A percentile compares a stretch with the other conserved stretches of the same genome.
Evolutionary conservation across 2,888 invertebrate species (phyloP).

Genomic region (Eilema griseolum): DNA sequence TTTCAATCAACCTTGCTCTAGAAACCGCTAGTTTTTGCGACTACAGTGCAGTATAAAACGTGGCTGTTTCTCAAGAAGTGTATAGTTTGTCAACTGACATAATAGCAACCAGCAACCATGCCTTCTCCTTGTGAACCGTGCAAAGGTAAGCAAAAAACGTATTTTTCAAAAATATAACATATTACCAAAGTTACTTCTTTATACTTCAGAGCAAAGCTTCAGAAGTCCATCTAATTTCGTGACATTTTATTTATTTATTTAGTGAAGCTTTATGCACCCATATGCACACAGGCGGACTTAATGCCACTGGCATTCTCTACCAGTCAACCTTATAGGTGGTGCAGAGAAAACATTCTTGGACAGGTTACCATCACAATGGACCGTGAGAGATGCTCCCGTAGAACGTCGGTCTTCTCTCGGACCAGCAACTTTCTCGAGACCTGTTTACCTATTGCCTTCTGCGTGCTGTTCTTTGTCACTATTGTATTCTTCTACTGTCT

Average conservation of each 20-base stretch:
- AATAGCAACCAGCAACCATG: slow-evolving; percentile 66
- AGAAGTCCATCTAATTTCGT: too few species aligned
- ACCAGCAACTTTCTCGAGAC: slow-evolving; percentile 64
- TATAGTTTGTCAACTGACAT: slow-evolving; percentile 58
- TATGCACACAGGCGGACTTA: too few species aligned
- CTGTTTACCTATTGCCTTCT: slow-evolving; percentile 76
- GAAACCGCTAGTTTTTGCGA: slow-evolving; percentile 67
- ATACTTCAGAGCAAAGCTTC: too few species aligned
- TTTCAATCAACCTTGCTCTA: slow-evolving; percentile 74
- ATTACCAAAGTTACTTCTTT: too few species aligned
- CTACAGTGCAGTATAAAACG: slow-evolving; percentile 67
- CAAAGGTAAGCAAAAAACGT: slow-evolving; percentile 80
- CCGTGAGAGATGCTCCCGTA: slow-evolving; percentile 45
- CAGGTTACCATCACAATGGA: slow-evolving; percentile 64
- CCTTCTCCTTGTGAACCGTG: slow-evolving; percentile 87
- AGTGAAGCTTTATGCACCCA: too few species aligned
- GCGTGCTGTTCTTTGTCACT: slow-evolving; percentile 70
- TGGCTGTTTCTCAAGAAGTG: slow-evolving; percentile 26
- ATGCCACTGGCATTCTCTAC: too few species aligned
- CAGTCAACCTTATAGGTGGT: too few species aligned
- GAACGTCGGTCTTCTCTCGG: slow-evolving; percentile 59
- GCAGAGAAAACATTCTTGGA: too few species aligned
- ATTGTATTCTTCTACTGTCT: slow-evolving; percentile 76
- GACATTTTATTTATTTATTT: too few species aligned
- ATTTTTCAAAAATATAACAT: background rate